These are phyloP conservation scores for Melieria crassipennis DNA, from an alignment of 2,888 invertebrate species.

Conservation along the genomic window DNA sequence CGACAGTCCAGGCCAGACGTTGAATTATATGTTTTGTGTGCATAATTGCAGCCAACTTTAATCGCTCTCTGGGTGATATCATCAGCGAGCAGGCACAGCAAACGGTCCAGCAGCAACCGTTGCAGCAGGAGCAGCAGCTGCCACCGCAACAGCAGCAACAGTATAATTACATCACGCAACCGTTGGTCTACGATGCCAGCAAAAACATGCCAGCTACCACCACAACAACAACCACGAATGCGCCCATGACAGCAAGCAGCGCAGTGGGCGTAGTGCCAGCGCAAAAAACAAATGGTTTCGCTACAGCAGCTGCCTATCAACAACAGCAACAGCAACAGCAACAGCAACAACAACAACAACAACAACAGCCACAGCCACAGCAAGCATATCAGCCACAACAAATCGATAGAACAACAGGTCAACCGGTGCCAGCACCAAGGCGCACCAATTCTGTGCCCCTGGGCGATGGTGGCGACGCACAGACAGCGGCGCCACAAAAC, in stretches of 20 bases:
- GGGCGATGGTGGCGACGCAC: constrained; percentile 50
- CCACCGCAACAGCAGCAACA: constrained; percentile 44
- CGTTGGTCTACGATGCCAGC: constrained; percentile 48
- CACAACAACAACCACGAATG: constrained; percentile 42
- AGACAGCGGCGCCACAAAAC: constrained; percentile 36
- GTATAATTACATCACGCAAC: constrained; percentile 57
- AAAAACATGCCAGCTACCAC: constrained; percentile 46
- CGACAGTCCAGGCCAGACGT: background rate
- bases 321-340: constrained; percentile 5
- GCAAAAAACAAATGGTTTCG: constrained; percentile 60
- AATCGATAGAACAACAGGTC: constrained; percentile 59
- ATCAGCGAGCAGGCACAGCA: constrained; percentile 47
- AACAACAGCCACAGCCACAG: constrained; percentile 30
- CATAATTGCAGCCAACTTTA: constrained; percentile 68
- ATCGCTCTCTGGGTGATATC: constrained; percentile 70
- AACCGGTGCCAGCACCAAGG: constrained; percentile 65
- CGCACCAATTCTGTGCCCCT: constrained; percentile 68
- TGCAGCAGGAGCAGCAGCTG: constrained; percentile 27
- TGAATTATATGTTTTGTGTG: background rate
- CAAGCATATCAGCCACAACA: constrained; percentile 37
- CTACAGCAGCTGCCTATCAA: constrained; percentile 36
- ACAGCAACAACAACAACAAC: constrained; percentile 37
- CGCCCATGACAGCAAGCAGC: constrained; percentile 26
- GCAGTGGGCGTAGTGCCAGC: constrained; percentile 40
- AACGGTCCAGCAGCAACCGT: constrained; percentile 34